Conservation (phyloP, 2,113 vertebrate genomes). For the Tauraco erythrolophus region DNA sequence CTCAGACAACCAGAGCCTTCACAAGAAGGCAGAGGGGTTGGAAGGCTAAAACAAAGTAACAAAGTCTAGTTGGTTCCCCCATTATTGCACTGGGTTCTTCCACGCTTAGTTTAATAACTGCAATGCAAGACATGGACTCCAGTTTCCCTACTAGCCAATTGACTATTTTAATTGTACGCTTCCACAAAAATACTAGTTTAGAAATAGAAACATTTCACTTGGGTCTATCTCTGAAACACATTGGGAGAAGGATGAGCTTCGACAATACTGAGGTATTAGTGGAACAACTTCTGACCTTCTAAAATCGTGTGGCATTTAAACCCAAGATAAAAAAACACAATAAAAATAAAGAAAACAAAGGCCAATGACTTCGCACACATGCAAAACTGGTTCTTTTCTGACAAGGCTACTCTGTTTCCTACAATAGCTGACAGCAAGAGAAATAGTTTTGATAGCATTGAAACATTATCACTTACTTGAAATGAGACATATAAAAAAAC, state of each 20-base stretch:
- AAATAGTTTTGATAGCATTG: neutral
- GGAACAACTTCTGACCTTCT: neutral
- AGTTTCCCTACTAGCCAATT: neutral
- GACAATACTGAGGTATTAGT: neutral
- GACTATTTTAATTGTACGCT: fast-evolving
- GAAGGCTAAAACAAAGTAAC: neutral
- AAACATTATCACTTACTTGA: neutral
- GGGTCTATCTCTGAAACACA: neutral
- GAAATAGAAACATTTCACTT: neutral
- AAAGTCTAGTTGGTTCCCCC: neutral
- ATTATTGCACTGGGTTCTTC: neutral
- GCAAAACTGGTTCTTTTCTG: neutral
- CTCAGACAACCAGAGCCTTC: neutral
- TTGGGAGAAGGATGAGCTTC: neutral
- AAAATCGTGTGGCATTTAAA: neutral
- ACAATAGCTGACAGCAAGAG: neutral
- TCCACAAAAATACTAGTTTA: neutral
- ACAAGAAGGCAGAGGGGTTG: neutral
- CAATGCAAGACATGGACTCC: neutral
- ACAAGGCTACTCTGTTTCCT: neutral
- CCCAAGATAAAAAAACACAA: neutral
- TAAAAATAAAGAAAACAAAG: neutral
- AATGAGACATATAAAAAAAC: neutral
- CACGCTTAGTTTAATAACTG: neutral
- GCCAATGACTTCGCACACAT: neutral